Percentiles rank a stretch among this genome's conserved stretches.
These are phyloP conservation scores for Triops longicaudatus DNA, from an alignment of 1,140 invertebrate genomes.

Conservation along the genomic window DNA sequence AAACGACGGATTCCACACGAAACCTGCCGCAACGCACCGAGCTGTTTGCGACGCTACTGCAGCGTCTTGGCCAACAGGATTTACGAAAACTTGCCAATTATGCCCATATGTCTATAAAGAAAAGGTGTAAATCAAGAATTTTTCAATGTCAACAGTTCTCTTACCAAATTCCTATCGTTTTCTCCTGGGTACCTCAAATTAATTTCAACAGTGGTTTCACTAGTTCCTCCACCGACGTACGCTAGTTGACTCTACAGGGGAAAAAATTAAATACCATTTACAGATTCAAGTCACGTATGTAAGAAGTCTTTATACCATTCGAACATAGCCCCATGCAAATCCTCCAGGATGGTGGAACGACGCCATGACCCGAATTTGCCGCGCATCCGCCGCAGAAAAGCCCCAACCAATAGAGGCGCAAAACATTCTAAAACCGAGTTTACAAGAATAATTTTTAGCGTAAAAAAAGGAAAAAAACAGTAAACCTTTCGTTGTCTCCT, in stretches of 20 bases:
- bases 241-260: conserved; percentile 63
- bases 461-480: not conserved
- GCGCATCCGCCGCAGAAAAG: conserved; percentile 71
- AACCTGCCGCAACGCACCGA: conserved; percentile 79
- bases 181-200: conserved; percentile 75
- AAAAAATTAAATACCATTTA: conserved; percentile 32
- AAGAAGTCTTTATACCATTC: conserved; percentile 54
- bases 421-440: conserved; percentile 53
- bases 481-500: conserved; percentile 21
- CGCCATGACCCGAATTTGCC: conserved; percentile 75
- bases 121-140: not conserved
- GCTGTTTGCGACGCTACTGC: conserved; percentile 66
- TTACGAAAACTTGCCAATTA: conserved; percentile 87
- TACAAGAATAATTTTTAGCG: not conserved
- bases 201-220: conserved; percentile 81
- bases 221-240: conserved; percentile 72
- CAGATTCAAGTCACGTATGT: not conserved
- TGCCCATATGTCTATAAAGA: conserved; percentile 64
- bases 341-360: conserved; percentile 85
- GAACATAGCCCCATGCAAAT: conserved; percentile 74
- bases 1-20: conserved; percentile 87
- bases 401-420: conserved; percentile 77
- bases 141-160: conserved; percentile 31
- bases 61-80: conserved; percentile 86
- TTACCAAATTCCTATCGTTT: conserved; percentile 67